A percentile compares a stretch with the other conserved stretches of the same genome.
phyloP scores from a whole-genome alignment of 2,888 invertebrate species.

The Dendrolimus houi region DNA sequence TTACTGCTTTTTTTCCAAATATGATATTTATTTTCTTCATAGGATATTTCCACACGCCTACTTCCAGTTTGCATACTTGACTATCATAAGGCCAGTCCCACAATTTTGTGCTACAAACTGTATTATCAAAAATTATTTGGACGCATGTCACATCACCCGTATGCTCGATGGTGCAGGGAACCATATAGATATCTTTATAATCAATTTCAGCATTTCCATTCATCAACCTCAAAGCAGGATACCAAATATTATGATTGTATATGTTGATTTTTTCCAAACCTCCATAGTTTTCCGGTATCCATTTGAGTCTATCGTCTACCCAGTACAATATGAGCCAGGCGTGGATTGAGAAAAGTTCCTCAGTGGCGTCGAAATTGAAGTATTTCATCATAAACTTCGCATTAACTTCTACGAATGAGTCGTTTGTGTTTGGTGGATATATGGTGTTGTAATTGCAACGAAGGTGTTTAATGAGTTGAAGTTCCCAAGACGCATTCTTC shows the following conservation, averaged over 20 bases:
- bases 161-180: not conserved
- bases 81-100: not conserved
- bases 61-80: not conserved
- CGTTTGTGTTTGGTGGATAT: not conserved
- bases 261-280: not conserved
- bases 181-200: not conserved
- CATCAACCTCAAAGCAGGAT: not conserved
- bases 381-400: not conserved
- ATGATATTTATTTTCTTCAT: not conserved
- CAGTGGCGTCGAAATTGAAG: not conserved
- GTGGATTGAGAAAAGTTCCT: not conserved
- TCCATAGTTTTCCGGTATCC: not conserved
- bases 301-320: not conserved
- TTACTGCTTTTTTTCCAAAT: not conserved
- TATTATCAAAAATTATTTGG: not conserved
- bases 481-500: not conserved
- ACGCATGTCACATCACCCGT: not conserved
- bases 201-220: not conserved
- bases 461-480: not conserved
- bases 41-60: not conserved
- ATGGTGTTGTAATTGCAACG: not conserved
- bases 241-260: not conserved
- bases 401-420: not conserved
- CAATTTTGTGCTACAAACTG: not conserved
- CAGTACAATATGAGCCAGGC: not conserved